These are phyloP conservation scores for Abramis brama DNA, from an alignment of 2,113 vertebrate species.

Conservation along the genomic window DNA sequence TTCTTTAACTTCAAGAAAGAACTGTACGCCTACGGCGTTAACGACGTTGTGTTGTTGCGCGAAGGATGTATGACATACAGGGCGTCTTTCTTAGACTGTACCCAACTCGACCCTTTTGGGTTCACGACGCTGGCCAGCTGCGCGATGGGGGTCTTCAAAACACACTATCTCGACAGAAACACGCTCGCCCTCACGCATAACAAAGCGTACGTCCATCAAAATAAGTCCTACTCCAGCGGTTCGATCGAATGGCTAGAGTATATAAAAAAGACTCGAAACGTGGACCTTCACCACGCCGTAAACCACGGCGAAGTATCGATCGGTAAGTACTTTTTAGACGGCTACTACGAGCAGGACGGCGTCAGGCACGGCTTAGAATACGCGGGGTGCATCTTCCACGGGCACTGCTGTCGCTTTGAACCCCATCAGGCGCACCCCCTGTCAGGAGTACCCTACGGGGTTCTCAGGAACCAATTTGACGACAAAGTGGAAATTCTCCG, in stretches of 20 bases:
- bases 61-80: too few relatives aligned
- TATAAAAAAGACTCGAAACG: too few relatives aligned
- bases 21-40: too few relatives aligned
- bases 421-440: not conserved
- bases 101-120: too few relatives aligned
- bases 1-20: too few relatives aligned
- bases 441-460: not conserved
- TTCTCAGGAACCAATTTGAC: not conserved
- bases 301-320: too few relatives aligned
- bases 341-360: too few relatives aligned
- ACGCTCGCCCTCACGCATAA: not conserved
- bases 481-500: not conserved
- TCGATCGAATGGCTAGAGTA: not conserved
- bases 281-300: too few relatives aligned
- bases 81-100: accelerated
- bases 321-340: too few relatives aligned
- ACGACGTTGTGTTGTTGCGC: too few relatives aligned
- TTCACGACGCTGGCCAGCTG: too few relatives aligned
- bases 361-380: not conserved
- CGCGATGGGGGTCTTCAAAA: not conserved
- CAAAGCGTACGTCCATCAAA: not conserved
- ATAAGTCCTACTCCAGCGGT: not conserved
- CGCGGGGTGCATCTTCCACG: not conserved
- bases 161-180: not conserved
- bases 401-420: not conserved